Evolutionary conservation across 2,113 vertebrate species (phyloP).

Genomic region (Naja naja): DNA sequence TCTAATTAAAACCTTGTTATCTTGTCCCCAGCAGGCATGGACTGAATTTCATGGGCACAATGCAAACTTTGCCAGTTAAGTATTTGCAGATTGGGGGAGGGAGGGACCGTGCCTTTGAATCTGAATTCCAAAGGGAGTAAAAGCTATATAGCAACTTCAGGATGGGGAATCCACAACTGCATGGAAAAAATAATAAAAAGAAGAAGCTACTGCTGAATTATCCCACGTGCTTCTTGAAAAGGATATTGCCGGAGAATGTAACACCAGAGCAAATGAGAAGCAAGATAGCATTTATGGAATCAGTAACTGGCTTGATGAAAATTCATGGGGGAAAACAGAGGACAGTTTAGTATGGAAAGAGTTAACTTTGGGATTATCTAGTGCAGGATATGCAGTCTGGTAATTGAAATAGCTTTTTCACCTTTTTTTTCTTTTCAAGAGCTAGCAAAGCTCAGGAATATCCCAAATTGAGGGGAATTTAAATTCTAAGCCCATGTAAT

Average conservation of each 20-base stretch:
- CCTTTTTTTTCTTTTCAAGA: neutral
- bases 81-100: neutral
- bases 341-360: neutral
- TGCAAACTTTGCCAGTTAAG: neutral
- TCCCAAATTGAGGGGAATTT: neutral
- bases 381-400: neutral
- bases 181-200: neutral
- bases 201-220: neutral
- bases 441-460: neutral
- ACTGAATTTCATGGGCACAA: slow-evolving; percentile 1
- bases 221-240: neutral
- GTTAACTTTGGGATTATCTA: neutral
- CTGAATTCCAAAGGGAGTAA: neutral
- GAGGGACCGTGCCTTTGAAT: neutral
- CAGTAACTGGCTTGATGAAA: neutral
- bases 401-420: neutral
- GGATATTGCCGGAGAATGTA: neutral
- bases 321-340: neutral
- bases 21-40: slow-evolving; percentile 32
- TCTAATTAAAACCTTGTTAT: slow-evolving; percentile 18
- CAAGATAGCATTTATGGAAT: neutral
- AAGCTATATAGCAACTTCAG: neutral
- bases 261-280: slow-evolving; percentile 2
- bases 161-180: neutral
- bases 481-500: neutral